Conservation (phyloP, 2,888 invertebrate genomes). For the Zaprionus lineosus region DNA sequence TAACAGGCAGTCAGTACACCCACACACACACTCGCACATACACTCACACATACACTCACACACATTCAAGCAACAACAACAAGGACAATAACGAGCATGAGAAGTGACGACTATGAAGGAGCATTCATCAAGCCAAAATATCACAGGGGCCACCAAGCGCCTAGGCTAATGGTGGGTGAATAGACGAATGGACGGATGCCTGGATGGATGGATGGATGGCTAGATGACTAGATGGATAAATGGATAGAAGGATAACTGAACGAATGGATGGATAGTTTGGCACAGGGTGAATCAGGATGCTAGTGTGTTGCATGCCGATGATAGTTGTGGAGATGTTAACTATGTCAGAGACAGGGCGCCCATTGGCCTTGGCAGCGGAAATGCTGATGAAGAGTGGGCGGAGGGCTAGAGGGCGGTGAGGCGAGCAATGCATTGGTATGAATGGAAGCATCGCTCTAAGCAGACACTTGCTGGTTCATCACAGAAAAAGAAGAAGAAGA, state of each 20-base stretch:
- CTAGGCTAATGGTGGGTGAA: not conserved
- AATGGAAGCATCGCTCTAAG: no score
- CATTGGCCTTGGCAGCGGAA: conserved; percentile 11
- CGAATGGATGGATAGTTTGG: not conserved
- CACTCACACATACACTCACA: no score
- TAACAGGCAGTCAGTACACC: conserved; percentile 44
- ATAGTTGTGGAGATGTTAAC: conserved; percentile 24
- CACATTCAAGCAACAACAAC: conserved; percentile 16
- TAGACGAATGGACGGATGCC: not conserved
- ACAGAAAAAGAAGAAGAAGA: no score
- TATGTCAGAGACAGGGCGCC: conserved; percentile 43
- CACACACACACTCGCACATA: no score
- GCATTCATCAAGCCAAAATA: conserved; percentile 52
- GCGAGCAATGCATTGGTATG: no score
- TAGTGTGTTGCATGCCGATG: conserved; percentile 14
- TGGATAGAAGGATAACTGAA: not conserved
- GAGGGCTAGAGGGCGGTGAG: not conserved
- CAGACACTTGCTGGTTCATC: no score
- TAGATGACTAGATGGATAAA: no score
- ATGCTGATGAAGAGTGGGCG: conserved; percentile 14
- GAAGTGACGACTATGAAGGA: conserved; percentile 14
- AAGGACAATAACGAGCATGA: conserved; percentile 7
- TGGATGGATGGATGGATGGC: not conserved
- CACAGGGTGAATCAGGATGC: conserved; percentile 1
- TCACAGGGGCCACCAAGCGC: conserved; percentile 18